phyloP scores from a whole-genome alignment of 2,797 vertebrate genomes.

The Amblyraja radiata region DNA sequence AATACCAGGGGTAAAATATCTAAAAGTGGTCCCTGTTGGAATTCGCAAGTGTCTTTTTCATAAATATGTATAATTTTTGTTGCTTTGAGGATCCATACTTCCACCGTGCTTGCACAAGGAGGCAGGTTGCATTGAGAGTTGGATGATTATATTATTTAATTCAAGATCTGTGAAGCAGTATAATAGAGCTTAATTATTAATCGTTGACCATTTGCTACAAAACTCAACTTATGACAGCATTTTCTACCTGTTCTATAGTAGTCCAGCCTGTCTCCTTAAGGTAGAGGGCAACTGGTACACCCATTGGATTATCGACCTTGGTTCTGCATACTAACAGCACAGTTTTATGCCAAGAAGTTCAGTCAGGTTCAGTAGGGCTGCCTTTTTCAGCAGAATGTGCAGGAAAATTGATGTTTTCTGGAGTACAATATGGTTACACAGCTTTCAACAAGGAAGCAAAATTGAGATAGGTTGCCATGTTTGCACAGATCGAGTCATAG shows the following conservation, averaged over 20 bases:
- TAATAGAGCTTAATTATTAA: not conserved
- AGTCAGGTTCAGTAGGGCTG: too few relatives aligned
- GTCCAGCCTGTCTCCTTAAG: not conserved
- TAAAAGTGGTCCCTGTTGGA: not conserved
- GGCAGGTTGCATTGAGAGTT: not conserved
- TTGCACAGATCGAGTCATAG: too few relatives aligned
- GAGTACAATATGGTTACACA: too few relatives aligned
- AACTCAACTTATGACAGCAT: not conserved
- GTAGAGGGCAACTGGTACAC: too few relatives aligned
- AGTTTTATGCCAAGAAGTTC: too few relatives aligned
- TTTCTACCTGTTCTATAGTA: not conserved
- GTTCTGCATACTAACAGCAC: too few relatives aligned
- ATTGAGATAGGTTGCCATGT: too few relatives aligned
- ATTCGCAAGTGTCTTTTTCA: not conserved
- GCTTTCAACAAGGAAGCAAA: too few relatives aligned
- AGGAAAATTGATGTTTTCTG: too few relatives aligned
- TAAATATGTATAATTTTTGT: not conserved
- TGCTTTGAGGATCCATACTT: not conserved
- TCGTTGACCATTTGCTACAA: not conserved
- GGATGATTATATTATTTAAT: not conserved
- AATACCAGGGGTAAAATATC: not conserved
- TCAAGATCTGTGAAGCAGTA: not conserved
- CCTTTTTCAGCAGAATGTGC: too few relatives aligned
- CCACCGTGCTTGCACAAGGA: not conserved
- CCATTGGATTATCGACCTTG: not conserved